Base-by-base conservation (phyloP, 1,140 invertebrate genomes). In the Melipona quadrifasciata region DNA sequence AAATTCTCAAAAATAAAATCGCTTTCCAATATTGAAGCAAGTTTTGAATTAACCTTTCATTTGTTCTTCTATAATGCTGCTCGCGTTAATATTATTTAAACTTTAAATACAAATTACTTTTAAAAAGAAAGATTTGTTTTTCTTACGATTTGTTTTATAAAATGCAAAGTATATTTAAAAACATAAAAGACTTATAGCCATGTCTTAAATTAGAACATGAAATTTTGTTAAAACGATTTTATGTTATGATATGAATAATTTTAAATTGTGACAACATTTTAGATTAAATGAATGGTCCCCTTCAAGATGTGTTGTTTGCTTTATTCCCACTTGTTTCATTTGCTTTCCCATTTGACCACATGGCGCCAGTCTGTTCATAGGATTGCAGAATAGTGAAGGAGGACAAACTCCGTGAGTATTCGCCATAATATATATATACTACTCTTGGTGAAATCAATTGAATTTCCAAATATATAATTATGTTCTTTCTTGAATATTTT, bases 271-370 rank as follows among this genome's bases (percentile, higher is more conserved):
- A 65, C 10, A 27, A 72, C 31, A 21, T 5, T n/a, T 34, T 16
- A 14, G 16, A 47, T 80, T 16, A 17, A 72, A 72, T 72, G 51
- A 58, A 34, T 51, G 39, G 39, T 80, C n/a, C 12, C 55, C 12
- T 16, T 19, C 68, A 12, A 61, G 31, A n/a, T 27, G 67, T 17
- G 21, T 17, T 5, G 1, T n/a, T 47, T 3, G 39, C n/a, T 17
- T 24, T 39, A 57, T 17, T 34, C 34, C 58, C 55, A 82, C 64
- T 70, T 70, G 51, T 83, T 82, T 76, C 84, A 31, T 86, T 82
- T 80, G 82, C 82, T 79, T 84, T 79, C 82, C 71, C 82, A 79
- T 84, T 84, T 86, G 85, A 87, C 83, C 85, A 84, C 81, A 80
- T 78, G 87, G 87, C 83, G 87, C 86, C 82, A 87, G 70, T 73